Evolutionary conservation across 2,113 vertebrate genomes (phyloP).

Genomic region (Oxygymnocypris stewartii): DNA sequence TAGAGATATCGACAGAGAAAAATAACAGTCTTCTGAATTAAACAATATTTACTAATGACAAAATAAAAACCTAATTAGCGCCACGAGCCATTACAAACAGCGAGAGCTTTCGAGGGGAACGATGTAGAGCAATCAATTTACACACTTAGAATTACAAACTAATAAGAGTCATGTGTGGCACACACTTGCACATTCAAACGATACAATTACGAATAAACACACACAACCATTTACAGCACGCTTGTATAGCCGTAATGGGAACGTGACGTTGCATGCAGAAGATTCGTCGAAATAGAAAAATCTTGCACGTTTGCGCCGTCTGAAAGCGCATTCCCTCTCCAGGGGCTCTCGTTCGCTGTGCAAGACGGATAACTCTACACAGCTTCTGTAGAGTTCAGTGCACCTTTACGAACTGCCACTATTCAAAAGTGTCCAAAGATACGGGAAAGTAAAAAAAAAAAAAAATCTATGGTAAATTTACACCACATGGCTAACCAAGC

Average conservation of each 20-base stretch:
- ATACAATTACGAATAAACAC: not conserved
- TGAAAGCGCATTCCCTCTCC: not conserved
- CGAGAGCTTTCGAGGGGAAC: not conserved
- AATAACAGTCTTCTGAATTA: not conserved
- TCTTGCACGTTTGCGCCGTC: not conserved
- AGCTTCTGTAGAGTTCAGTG: conserved; percentile 24
- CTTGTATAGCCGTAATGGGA: conserved; percentile 15
- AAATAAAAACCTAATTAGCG: conserved; percentile 2
- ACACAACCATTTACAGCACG: not conserved
- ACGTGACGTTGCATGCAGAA: conserved; percentile 15
- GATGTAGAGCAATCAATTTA: conserved; percentile 12
- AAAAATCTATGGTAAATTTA: not conserved
- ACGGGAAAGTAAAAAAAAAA: not conserved
- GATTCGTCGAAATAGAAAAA: not conserved
- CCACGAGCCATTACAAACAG: not conserved
- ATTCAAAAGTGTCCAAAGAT: not conserved
- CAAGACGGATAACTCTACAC: not conserved
- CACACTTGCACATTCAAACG: not conserved
- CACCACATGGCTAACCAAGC: conserved; percentile 37
- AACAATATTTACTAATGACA: conserved; percentile 1
- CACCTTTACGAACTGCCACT: not conserved
- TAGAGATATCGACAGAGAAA: not conserved
- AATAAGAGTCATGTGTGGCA: conserved; percentile 30
- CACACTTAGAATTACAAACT: not conserved
- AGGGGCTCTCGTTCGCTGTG: not conserved